These are phyloP conservation scores for Plutomurus gul DNA, from an alignment of 1,140 invertebrate species.

Conservation along the genomic window DNA sequence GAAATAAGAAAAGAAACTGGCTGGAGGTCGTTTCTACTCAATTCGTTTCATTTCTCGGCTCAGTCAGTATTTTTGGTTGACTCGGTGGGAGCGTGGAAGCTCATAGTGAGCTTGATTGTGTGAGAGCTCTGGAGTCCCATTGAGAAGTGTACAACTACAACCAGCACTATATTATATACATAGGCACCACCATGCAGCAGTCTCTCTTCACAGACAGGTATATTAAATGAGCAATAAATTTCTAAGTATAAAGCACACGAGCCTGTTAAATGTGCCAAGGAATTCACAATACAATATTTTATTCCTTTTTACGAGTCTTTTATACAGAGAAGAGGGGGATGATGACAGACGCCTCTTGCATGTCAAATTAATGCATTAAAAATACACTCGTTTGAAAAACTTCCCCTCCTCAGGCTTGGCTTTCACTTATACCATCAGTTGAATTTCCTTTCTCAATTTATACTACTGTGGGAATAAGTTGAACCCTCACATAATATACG, in stretches of 20 bases:
- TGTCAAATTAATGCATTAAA: constrained; percentile 30
- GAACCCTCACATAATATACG: no score
- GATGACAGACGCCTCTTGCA: constrained; percentile 27
- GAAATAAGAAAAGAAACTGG: no score
- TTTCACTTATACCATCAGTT: background rate
- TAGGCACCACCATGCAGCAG: no score
- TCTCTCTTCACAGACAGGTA: no score
- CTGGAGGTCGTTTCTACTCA: no score
- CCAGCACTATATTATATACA: no score
- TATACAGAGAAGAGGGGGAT: constrained; percentile 18
- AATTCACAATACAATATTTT: constrained; percentile 30
- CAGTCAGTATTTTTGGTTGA: no score
- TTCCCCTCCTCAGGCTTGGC: constrained; percentile 2
- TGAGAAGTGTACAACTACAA: no score
- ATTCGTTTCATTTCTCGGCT: no score
- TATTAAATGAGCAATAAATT: constrained; percentile 29
- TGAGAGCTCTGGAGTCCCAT: no score
- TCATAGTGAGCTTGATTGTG: no score
- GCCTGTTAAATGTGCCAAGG: constrained; percentile 18
- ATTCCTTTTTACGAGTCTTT: constrained; percentile 27
- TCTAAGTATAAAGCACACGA: constrained; percentile 1
- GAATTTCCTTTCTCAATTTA: constrained; percentile 13
- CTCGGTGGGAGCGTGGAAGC: no score
- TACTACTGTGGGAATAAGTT: constrained; percentile 12
- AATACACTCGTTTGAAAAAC: constrained; percentile 29